Base-by-base conservation (phyloP, 2,113 vertebrate genomes). In the Corynorhinus townsendii region DNA sequence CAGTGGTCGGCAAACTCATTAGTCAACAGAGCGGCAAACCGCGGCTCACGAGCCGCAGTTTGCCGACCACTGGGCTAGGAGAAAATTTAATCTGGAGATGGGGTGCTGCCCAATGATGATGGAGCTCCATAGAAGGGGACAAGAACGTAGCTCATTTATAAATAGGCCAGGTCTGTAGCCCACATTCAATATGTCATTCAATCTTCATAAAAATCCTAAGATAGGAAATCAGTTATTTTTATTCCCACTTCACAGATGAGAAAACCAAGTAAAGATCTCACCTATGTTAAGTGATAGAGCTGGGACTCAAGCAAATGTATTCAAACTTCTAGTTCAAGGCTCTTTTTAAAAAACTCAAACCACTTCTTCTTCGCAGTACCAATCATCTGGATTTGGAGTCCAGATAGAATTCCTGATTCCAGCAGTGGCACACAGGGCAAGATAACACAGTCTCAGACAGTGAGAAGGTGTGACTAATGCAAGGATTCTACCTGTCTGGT, bases 191-290 rank as follows among this genome's bases (percentile, higher is more conserved):
- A 49, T 76, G 24, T 66, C 28, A 90, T n/a, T 86, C 86, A 76
- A 45, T 89, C 38, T 30, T 94, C 69, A 73, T 5, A 72, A 82
- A 72, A 76, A n/a, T 49, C 49, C 35, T 28, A 64, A 82, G 11
- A 33, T 52, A 75, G 2, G 6, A 86, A 17, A 89, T 71, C 33
- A 80, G 5, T 43, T 49, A 17, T 75, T 90, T 81, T 86, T 59
- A 72, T 92, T 85, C 7, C 14, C 30, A 80, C 75, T 83, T 89
- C 86, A 35, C 24, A 86, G 16, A 24, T 73, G 8, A 94, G 80
- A 89, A 94, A 96, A 94, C 14, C 26, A 91, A 95, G 72, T 43
- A 14, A 92, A 52, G 33, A 26, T 68, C 62, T 96, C 54, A 52
- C 47, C 52, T 82, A n/a, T 73, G 11, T 56, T 79, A 79, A 47